Percentiles rank a stretch among this genome's conserved stretches.
Evolutionary conservation across 1,140 invertebrate genomes (phyloP).

Genomic region (Bombus pascuorum): DNA sequence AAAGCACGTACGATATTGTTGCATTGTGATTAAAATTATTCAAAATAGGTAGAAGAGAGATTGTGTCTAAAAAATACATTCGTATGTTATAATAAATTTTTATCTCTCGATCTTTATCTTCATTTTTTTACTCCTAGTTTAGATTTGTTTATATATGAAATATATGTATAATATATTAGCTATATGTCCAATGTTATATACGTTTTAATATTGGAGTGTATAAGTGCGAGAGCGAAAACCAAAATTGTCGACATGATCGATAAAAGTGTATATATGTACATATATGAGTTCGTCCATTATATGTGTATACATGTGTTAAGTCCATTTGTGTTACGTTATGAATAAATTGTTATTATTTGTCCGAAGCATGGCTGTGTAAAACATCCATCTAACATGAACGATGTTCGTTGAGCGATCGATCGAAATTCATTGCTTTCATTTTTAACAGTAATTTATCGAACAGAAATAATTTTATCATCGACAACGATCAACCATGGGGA

Average conservation of each 20-base stretch:
- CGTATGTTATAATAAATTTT: not conserved
- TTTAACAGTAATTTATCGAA: not conserved
- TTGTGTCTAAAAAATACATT: not conserved
- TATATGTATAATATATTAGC: not conserved
- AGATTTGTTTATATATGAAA: not conserved
- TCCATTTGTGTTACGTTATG: constrained; percentile 58
- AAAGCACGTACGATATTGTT: constrained; percentile 18
- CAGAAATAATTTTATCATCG: not conserved
- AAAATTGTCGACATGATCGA: not conserved
- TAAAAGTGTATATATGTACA: not conserved
- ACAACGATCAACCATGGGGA: too few species aligned
- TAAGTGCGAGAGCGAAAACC: constrained; percentile 18
- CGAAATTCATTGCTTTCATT: constrained; percentile 22
- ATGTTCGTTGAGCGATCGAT: constrained; percentile 24
- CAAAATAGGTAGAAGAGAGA: not conserved
- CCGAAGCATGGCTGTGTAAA: constrained; percentile 20
- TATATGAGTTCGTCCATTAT: not conserved
- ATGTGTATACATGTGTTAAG: not conserved
- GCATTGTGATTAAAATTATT: constrained; percentile 28
- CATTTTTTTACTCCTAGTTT: not conserved
- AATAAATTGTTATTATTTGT: constrained; percentile 70
- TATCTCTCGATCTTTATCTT: too few species aligned
- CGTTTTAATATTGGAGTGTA: not conserved
- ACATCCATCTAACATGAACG: not conserved
- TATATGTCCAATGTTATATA: constrained; percentile 23